Percentiles rank a stretch among this genome's conserved stretches.
Evolutionary conservation across 2,797 vertebrate genomes (phyloP).

Genomic region (Pantherophis alleghaniensis): DNA sequence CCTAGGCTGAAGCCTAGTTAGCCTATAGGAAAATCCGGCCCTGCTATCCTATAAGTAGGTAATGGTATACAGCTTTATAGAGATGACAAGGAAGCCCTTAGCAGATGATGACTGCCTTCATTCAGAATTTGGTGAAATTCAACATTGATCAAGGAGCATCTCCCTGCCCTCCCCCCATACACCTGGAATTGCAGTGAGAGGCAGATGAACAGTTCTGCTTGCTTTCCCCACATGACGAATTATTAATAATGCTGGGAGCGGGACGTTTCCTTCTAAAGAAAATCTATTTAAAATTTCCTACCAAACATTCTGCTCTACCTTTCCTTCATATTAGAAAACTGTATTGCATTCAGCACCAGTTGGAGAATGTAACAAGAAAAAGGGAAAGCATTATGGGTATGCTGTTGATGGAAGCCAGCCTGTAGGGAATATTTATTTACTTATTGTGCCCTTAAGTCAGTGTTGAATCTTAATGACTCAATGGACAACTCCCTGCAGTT

Average conservation of each 20-base stretch:
- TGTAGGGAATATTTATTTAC: neutral
- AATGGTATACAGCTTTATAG: neutral
- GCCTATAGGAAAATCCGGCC: too few species aligned
- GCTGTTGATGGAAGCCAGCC: neutral
- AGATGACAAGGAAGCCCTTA: neutral
- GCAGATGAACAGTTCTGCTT: neutral
- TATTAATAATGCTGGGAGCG: neutral
- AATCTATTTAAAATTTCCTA: neutral
- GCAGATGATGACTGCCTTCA: neutral
- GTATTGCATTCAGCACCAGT: neutral
- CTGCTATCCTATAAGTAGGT: neutral
- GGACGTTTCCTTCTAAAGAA: neutral
- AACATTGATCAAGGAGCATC: neutral
- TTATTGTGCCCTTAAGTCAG: neutral
- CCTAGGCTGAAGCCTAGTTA: too few species aligned
- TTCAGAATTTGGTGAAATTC: constrained; percentile 2
- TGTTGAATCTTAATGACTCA: neutral
- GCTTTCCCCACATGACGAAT: neutral
- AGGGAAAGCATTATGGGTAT: neutral
- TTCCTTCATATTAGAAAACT: neutral
- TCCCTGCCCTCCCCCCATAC: neutral
- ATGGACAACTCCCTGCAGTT: neutral
- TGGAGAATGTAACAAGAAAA: neutral
- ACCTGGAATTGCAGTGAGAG: neutral
- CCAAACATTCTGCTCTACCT: neutral